A percentile compares a stretch with the other conserved stretches of the same genome.
These are phyloP conservation scores for Encarsia formosa DNA, from an alignment of 2,888 invertebrate species.

Conservation along the genomic window DNA sequence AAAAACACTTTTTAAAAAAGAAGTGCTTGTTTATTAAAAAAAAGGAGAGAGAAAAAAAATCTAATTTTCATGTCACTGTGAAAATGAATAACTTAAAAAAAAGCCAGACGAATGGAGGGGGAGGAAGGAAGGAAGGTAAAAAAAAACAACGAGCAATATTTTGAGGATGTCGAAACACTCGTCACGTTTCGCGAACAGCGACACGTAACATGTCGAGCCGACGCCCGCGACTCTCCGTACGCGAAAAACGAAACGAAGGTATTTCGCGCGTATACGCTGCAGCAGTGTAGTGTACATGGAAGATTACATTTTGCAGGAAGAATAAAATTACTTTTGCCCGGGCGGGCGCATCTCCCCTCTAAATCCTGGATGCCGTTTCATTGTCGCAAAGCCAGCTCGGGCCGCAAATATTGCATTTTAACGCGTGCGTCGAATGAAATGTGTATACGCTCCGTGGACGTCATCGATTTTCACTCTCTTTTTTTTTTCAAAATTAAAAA, in stretches of 20 bases:
- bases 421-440: too few species aligned
- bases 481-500: too few species aligned
- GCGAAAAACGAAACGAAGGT: constrained; percentile 15
- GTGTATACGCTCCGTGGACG: too few species aligned
- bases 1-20: too few species aligned
- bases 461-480: too few species aligned
- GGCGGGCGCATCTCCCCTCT: constrained; percentile 9
- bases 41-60: too few species aligned
- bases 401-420: not conserved
- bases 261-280: constrained; percentile 25
- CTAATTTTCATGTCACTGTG: too few species aligned
- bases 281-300: constrained; percentile 21
- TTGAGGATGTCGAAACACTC: constrained; percentile 13
- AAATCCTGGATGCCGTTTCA: not conserved
- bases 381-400: not conserved
- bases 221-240: too few species aligned
- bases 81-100: too few species aligned
- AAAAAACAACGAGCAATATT: not conserved
- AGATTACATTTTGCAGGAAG: constrained; percentile 24
- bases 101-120: not conserved
- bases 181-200: constrained; percentile 18
- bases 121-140: not conserved
- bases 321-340: constrained; percentile 22
- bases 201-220: constrained; percentile 8
- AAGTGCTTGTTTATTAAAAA: too few species aligned